Evolutionary conservation across 2,113 vertebrate genomes (phyloP), one percentile per base, ranked within the genome.

Genomic region (Willisornis vidua): DNA sequence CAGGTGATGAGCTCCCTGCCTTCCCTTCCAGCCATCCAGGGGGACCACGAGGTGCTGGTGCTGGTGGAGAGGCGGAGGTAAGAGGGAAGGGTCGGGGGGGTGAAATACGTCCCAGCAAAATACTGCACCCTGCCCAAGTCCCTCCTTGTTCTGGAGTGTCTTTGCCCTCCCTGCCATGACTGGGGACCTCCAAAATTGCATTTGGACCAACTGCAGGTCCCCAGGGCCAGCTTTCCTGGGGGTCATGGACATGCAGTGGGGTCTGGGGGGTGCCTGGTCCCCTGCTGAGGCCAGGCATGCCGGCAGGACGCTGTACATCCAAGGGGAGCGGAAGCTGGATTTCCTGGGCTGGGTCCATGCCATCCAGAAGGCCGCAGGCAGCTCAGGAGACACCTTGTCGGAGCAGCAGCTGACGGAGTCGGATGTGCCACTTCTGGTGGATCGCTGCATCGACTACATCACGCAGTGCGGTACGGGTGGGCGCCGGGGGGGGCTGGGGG

Each of bases 1-100:
- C 1, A 20, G 72, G 7, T 89, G 58, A 93, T 7, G 11, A 10
- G 3, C 31, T 92, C 49, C 37, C 59, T 23, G 6, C 57, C 63
- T 66, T 94, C 72, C 52, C 71, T 95, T 85, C 82, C 97, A 99
- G 99, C 99, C 16, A 97, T 98, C 67, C 98, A 99, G 57, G 98
- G 98, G 48, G 99, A 99, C 74, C 98, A 97, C 6, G 99, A 99
- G 39, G 99, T 99, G 68, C 98, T 99, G 73, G 99, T 99, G 81
- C 97, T 99, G 96, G 99, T 99, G 96, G 99, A 99, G 96, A 98
- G 97, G 61, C 98, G 99, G 59, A 99, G 99, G 99, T 99, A 86
- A 97, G 74, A 70, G 20, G 23, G 2, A 23, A 74, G 12, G 29
- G 1, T 7, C 9, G 12, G 8, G 19, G 19, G 22, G 7, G 4